A percentile compares a stretch with the other conserved stretches of the same genome.
phyloP scores from a whole-genome alignment of 2,797 vertebrate genomes.

The Erethizon dorsatum region DNA sequence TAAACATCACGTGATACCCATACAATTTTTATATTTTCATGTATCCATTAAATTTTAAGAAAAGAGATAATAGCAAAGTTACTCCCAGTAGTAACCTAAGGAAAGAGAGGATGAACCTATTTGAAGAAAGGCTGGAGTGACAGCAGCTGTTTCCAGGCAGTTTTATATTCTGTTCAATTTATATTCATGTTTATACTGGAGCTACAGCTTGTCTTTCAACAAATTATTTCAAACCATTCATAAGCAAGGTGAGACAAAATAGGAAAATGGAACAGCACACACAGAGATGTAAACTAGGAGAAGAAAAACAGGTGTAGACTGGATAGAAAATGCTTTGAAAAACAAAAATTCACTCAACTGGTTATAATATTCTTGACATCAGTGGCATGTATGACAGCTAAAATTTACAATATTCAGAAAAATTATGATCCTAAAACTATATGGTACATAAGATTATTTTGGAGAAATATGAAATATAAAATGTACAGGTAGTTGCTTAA shows the following conservation, averaged over 20 bases:
- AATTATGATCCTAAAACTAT: neutral
- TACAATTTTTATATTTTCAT: neutral
- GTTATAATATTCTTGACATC: neutral
- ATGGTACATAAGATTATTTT: neutral
- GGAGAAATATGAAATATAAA: constrained; percentile 36
- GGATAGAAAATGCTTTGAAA: constrained; percentile 20
- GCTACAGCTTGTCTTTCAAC: neutral
- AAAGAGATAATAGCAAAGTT: neutral
- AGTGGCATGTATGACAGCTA: neutral
- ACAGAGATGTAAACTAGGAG: neutral
- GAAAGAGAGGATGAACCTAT: neutral
- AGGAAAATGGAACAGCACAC: constrained; percentile 30
- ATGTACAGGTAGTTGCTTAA: neutral
- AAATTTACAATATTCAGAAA: constrained; percentile 12
- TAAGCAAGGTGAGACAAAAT: constrained; percentile 21
- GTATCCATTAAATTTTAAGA: neutral
- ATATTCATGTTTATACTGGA: neutral
- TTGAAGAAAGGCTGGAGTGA: neutral
- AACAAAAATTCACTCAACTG: neutral
- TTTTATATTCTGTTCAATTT: neutral
- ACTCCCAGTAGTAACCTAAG: neutral
- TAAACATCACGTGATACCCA: neutral
- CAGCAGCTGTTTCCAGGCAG: neutral
- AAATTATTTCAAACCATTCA: constrained; percentile 56
- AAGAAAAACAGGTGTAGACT: neutral